Evolutionary conservation across 2,888 invertebrate species (phyloP).

Genomic region (Agriopis leucophaearia): DNA sequence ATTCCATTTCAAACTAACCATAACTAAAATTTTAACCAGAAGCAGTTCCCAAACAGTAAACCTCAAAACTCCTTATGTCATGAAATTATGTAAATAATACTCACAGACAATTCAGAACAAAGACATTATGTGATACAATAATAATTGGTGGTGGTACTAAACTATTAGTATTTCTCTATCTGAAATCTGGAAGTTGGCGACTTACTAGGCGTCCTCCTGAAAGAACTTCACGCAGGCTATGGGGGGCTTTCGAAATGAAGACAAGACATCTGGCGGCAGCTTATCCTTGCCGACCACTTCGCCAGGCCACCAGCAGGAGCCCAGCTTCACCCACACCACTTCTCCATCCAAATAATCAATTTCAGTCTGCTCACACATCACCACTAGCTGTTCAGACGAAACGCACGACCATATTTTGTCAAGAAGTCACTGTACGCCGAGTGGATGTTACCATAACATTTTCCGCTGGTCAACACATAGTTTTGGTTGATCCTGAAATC

Average conservation of each 20-base stretch:
- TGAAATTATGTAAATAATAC: conserved; percentile 57
- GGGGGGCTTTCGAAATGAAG: conserved; percentile 89
- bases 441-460: conserved; percentile 72
- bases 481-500: conserved; percentile 49
- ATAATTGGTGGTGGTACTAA: neutral
- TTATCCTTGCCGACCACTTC: conserved; percentile 89
- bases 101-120: conserved; percentile 45
- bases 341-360: conserved; percentile 90
- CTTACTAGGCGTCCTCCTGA: conserved; percentile 94
- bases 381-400: conserved; percentile 76
- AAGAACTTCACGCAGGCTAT: conserved; percentile 94
- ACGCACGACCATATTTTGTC: conserved; percentile 84
- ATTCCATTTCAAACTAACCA: neutral
- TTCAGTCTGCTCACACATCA: conserved; percentile 91
- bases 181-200: conserved; percentile 46
- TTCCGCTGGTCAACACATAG: conserved; percentile 52
- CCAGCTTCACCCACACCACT: conserved; percentile 94
- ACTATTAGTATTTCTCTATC: neutral
- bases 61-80: conserved; percentile 23
- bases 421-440: conserved; percentile 72
- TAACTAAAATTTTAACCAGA: neutral
- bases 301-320: conserved; percentile 95
- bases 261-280: conserved; percentile 89
- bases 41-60: conserved; percentile 12
- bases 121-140: conserved; percentile 39